Base-by-base conservation (phyloP, 1,140 invertebrate genomes). In the Aphidius ervi region DNA sequence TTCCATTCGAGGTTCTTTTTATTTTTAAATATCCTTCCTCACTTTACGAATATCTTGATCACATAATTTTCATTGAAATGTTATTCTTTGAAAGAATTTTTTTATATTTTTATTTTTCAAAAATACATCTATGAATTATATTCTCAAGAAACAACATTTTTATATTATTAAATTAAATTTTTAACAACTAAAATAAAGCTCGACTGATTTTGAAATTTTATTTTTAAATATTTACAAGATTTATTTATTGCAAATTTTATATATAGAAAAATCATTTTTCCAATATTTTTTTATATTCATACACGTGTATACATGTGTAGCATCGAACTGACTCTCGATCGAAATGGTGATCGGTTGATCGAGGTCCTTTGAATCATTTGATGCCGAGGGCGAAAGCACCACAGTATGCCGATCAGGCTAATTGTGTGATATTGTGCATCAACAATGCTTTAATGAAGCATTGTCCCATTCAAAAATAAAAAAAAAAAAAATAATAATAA, bases 381-480 rank as follows among this genome's bases (percentile, higher is more conserved):
- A 9, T 47, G 46, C 46, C 46, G 10, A 47, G 46, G 46, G 46
- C 46, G 2, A 47, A 8, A n/a, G 46, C n/a, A 16, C 40, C 42
- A 49, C 9, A 39, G 42, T 16, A 9, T 16, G n/a, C 52, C 69
- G 68, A 69, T 65, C 66, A 64, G 67, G 76, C 76, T 77, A 77
- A 78, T 78, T 78, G 76, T 78, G 70, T 69, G 74, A 78, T 76
- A 78, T 78, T 74, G 73, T 71, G 65, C 67, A 70, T 65, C 71
- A 68, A 78, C 76, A 77, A 78, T 78, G 68, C 72, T 77, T 75
- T 76, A 78, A 77, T 78, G 75, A 74, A 78, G 68, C 70, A 78
- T 78, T 78, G 76, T 78, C 69, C 72, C 68, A 67, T 43, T 45
- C 42, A 42, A 41, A 3, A 7, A 16, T 16, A 31, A 20, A 47